A percentile compares a stretch with the other conserved stretches of the same genome.
phyloP scores from a whole-genome alignment of 2,113 vertebrate species.

The Mormoops blainvillei region DNA sequence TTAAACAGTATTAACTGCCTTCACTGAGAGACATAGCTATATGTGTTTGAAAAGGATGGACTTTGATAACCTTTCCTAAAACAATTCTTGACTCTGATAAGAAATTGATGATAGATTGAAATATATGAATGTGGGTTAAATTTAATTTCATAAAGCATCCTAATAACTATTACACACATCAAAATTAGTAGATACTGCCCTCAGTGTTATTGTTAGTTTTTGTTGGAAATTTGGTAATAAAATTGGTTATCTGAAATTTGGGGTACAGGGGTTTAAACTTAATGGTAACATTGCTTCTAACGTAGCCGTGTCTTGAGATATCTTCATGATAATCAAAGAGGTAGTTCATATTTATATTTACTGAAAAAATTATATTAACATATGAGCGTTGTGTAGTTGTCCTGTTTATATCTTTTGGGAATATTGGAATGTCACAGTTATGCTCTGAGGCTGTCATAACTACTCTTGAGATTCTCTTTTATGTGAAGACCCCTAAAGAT shows the following conservation, averaged over 20 bases:
- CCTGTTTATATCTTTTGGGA: not conserved
- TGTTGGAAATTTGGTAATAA: not conserved
- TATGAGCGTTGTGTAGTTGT: not conserved
- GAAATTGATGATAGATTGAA: not conserved
- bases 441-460: not conserved
- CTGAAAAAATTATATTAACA: not conserved
- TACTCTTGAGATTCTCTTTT: not conserved
- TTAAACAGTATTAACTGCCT: not conserved
- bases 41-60: not conserved
- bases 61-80: slow-evolving; percentile 3
- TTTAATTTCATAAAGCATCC: not conserved
- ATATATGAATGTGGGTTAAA: not conserved
- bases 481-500: not conserved
- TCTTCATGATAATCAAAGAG: not conserved
- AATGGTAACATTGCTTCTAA: not conserved
- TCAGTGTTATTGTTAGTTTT: not conserved
- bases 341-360: not conserved
- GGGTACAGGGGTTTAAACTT: not conserved
- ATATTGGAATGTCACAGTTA: not conserved
- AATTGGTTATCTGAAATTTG: not conserved
- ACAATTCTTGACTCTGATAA: not conserved
- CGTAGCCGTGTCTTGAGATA: not conserved
- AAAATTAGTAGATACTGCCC: not conserved
- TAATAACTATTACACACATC: not conserved
- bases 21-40: not conserved